Evolutionary conservation across 2,113 vertebrate species (phyloP).

Genomic region (Piaya cayana): DNA sequence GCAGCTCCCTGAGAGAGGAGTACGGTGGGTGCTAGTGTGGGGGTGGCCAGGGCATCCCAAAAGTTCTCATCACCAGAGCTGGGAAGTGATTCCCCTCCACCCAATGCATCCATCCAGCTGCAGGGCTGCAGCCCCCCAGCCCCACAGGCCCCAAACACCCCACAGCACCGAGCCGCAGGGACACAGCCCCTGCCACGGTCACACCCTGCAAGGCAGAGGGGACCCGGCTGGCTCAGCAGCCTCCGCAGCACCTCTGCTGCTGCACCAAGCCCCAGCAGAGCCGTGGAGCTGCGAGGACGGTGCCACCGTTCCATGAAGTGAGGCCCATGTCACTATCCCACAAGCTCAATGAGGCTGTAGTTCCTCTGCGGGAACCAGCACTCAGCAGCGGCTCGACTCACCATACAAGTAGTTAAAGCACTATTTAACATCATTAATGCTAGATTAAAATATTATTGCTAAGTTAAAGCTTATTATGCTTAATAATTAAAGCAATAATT

Average conservation of each 20-base stretch:
- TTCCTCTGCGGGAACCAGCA: not conserved
- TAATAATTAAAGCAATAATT: not conserved
- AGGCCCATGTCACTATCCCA: too few species aligned
- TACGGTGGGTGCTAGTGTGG: too few species aligned
- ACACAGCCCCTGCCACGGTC: not conserved
- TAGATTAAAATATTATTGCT: not conserved
- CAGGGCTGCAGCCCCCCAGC: too few species aligned
- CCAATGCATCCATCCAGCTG: too few species aligned
- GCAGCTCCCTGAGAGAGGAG: too few species aligned
- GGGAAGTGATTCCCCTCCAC: too few species aligned
- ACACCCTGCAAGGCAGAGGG: not conserved
- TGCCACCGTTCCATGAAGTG: not conserved
- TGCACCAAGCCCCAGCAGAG: not conserved
- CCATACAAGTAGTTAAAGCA: not conserved
- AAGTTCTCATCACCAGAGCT: too few species aligned
- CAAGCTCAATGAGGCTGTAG: not conserved
- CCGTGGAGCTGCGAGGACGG: not conserved
- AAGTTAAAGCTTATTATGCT: not conserved
- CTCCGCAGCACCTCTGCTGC: not conserved
- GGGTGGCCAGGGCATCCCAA: too few species aligned
- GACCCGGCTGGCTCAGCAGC: not conserved
- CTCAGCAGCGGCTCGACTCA: too few species aligned
- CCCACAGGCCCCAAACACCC: too few species aligned
- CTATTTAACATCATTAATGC: not conserved
- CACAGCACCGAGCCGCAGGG: too few species aligned